These are phyloP conservation scores for Pseudomugil gertrudae DNA, from an alignment of 2,797 vertebrate genomes.

Conservation along the genomic window DNA sequence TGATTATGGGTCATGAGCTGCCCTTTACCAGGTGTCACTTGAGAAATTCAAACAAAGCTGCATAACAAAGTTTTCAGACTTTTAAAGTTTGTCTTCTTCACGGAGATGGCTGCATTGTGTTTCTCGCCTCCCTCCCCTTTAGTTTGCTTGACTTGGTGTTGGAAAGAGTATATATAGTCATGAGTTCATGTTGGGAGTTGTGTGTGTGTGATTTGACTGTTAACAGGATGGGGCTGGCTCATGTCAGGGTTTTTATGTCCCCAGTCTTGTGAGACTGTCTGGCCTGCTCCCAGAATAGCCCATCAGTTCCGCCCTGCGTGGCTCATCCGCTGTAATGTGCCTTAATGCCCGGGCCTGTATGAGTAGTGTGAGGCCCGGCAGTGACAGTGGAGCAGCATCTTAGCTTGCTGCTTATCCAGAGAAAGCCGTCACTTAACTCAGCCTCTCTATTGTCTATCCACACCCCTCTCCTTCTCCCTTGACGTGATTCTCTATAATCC, in stretches of 20 bases:
- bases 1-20: conserved; percentile 76
- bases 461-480: conserved; percentile 77
- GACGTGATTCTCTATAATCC: conserved; percentile 83
- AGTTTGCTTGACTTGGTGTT: conserved; percentile 66
- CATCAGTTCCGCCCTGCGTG: conserved; percentile 81
- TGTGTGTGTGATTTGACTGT: conserved; percentile 79
- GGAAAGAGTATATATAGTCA: conserved; percentile 73
- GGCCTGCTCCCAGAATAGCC: conserved; percentile 82
- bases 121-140: conserved; percentile 21
- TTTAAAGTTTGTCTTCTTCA: conserved; percentile 42
- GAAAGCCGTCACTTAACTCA: conserved; percentile 83
- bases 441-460: conserved; percentile 77
- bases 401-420: conserved; percentile 82
- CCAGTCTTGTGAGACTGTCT: conserved; percentile 80
- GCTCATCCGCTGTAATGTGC: conserved; percentile 83
- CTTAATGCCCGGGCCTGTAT: conserved; percentile 81
- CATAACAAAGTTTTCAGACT: conserved; percentile 56
- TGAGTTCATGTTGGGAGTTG: conserved; percentile 72
- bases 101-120: conserved; percentile 46
- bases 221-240: conserved; percentile 79
- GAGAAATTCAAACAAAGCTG: conserved; percentile 69
- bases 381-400: conserved; percentile 81
- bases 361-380: conserved; percentile 78
- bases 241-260: conserved; percentile 81
- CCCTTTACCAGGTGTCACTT: conserved; percentile 64